Evolutionary conservation across 2,888 invertebrate genomes (phyloP).

Genomic region (Phyto melanocephala): DNA sequence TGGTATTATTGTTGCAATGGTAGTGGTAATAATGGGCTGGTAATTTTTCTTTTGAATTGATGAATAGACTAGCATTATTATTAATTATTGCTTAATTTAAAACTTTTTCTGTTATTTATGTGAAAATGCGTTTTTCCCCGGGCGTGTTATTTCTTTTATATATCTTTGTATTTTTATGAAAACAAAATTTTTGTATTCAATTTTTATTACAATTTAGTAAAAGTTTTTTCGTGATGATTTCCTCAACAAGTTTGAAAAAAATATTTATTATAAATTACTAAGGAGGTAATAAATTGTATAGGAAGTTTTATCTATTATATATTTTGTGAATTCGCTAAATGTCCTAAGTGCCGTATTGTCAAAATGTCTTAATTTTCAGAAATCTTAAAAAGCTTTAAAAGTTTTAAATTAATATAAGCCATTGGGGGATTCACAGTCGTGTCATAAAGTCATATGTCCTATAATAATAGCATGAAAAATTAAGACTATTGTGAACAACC

Average conservation of each 20-base stretch:
- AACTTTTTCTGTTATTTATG: conserved; percentile 15
- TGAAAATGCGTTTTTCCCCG: conserved; percentile 18
- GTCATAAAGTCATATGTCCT: no score
- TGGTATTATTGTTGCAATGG: not conserved
- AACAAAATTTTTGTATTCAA: not conserved
- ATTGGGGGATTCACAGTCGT: no score
- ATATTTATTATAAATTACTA: not conserved
- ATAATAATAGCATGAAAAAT: no score
- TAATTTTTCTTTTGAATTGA: conserved; percentile 29
- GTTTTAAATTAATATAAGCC: no score
- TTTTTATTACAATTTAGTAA: not conserved
- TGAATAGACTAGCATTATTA: conserved; percentile 26
- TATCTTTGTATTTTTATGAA: not conserved
- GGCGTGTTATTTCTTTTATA: not conserved
- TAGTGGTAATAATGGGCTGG: conserved; percentile 4
- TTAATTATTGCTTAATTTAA: conserved; percentile 17
- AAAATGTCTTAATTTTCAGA: no score
- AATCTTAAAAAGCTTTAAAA: no score
- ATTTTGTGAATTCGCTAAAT: no score
- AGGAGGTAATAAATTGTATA: not conserved
- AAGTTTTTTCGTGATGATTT: not conserved
- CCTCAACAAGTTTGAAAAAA: not conserved
- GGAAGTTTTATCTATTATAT: no score
- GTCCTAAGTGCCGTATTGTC: no score
- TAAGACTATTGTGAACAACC: no score